phyloP scores from a whole-genome alignment of 2,113 vertebrate genomes.

The Rhipidura dahli region DNA sequence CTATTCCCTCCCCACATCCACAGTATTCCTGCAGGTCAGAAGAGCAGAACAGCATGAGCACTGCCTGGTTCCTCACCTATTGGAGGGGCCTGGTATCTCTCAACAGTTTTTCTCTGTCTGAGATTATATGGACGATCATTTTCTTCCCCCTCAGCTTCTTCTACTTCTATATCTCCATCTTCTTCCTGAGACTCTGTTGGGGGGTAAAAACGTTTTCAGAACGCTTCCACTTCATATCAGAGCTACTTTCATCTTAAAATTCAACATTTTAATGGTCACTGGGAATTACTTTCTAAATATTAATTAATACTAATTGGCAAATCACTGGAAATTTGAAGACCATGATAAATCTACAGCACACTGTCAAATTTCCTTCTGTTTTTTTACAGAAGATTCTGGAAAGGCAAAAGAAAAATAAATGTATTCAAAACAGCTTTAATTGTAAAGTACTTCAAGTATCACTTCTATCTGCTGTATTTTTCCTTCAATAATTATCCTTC shows the following conservation, averaged over 20 bases:
- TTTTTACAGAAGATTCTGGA: not conserved
- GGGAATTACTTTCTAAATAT: not conserved
- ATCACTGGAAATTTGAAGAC: not conserved
- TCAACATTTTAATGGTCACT: not conserved
- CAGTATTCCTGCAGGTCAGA: not conserved
- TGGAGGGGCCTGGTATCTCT: slow-evolving; percentile 95
- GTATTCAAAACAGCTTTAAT: not conserved
- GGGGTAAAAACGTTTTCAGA: not conserved
- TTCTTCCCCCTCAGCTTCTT: slow-evolving; percentile 94
- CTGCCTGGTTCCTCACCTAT: slow-evolving; percentile 79
- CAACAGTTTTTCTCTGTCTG: slow-evolving; percentile 96
- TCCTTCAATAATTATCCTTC: not conserved
- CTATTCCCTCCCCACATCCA: not conserved
- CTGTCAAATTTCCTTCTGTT: not conserved
- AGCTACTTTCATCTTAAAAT: not conserved
- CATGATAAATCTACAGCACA: not conserved
- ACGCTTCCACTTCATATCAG: not conserved
- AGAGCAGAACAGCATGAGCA: not conserved
- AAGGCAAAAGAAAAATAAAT: not conserved
- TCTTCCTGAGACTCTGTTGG: slow-evolving; percentile 90
- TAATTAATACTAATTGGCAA: not conserved
- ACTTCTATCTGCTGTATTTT: not conserved
- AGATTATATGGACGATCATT: slow-evolving; percentile 95
- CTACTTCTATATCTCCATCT: slow-evolving; percentile 94
- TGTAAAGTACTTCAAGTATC: not conserved